Conservation (phyloP, 2,113 vertebrate species). For the Anolis carolinensis region DNA sequence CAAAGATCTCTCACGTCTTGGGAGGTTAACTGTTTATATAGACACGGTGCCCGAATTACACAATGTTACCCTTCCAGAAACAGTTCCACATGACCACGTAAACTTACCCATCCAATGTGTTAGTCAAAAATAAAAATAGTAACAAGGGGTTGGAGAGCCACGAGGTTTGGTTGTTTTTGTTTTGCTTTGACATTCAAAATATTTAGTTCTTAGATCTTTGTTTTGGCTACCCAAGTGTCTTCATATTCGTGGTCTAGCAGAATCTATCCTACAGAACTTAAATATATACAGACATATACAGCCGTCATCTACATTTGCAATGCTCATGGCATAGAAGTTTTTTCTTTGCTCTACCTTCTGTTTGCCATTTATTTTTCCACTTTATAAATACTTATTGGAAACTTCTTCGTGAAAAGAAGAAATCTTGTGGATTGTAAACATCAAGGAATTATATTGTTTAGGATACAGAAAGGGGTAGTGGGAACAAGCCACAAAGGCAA, state of each 20-base stretch:
- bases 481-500: background rate
- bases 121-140: constrained; percentile 59
- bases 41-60: constrained; percentile 55
- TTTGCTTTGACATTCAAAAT: constrained; percentile 46
- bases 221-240: constrained; percentile 48
- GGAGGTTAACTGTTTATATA: constrained; percentile 71
- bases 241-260: constrained; percentile 43
- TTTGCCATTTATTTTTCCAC: constrained; percentile 76
- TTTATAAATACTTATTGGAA: constrained; percentile 72
- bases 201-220: constrained; percentile 37
- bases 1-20: constrained; percentile 69
- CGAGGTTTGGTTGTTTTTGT: constrained; percentile 30
- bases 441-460: constrained; percentile 66
- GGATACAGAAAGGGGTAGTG: constrained; percentile 58
- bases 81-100: constrained; percentile 46
- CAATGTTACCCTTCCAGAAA: constrained; percentile 49
- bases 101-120: constrained; percentile 44
- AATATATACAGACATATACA: background rate
- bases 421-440: constrained; percentile 72
- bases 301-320: constrained; percentile 53
- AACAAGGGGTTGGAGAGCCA: constrained; percentile 26
- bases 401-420: constrained; percentile 71
- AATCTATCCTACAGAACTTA: background rate
- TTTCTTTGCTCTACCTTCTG: constrained; percentile 61
- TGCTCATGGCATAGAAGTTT: constrained; percentile 52